phyloP scores from a whole-genome alignment of 1,140 invertebrate genomes.

The Aphis gossypii region DNA sequence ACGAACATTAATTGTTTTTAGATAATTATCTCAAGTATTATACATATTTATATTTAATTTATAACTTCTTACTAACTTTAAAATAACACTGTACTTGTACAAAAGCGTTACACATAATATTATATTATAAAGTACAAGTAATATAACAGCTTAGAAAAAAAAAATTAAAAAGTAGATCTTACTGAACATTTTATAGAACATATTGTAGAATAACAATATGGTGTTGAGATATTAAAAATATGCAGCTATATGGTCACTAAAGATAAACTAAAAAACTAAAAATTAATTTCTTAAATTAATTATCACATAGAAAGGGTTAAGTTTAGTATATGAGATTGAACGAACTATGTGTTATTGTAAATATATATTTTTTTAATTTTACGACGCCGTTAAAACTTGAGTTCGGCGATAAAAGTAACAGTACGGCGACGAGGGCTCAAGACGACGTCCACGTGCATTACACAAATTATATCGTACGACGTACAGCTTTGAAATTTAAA shows the following conservation, averaged over 20 bases:
- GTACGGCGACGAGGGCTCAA: background rate
- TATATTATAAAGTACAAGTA: background rate
- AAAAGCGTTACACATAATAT: background rate
- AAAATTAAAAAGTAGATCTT: too few species aligned
- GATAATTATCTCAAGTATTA: background rate
- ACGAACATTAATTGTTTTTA: background rate
- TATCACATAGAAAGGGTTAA: background rate
- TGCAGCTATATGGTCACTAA: background rate
- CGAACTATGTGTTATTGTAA: background rate
- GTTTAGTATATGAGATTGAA: background rate
- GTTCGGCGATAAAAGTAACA: constrained; percentile 54
- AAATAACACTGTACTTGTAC: background rate
- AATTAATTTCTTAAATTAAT: constrained; percentile 33
- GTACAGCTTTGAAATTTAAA: constrained; percentile 34
- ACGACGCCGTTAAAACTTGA: constrained; percentile 54
- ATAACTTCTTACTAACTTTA: background rate
- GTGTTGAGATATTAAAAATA: background rate
- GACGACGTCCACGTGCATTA: constrained; percentile 43
- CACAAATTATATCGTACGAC: constrained; percentile 8
- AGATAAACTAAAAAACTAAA: background rate
- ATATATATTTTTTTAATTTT: constrained; percentile 52
- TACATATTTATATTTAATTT: background rate
- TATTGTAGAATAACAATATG: background rate
- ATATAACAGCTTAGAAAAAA: too few species aligned
- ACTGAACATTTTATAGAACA: background rate